phyloP scores from a whole-genome alignment of 2,888 invertebrate genomes.

The Hydroisotoma schaefferi region DNA sequence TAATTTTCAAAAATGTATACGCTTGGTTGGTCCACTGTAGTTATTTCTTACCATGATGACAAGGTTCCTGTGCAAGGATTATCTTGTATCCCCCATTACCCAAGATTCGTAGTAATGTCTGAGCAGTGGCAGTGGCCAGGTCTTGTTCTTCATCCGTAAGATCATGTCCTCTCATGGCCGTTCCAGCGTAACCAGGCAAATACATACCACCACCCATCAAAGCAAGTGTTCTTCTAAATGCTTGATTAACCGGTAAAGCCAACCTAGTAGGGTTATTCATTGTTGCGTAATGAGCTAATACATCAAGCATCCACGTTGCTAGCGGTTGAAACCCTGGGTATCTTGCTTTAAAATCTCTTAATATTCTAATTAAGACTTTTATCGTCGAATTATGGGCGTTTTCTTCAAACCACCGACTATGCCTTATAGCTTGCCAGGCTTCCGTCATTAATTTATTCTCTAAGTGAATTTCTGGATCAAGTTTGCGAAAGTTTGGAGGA shows the following conservation, averaged over 20 bases:
- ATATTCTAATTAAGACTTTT: conserved; percentile 85
- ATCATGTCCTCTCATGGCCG: conserved; percentile 41
- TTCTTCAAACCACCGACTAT: conserved; percentile 92
- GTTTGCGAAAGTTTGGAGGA: conserved; percentile 82
- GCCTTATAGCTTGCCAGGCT: conserved; percentile 80
- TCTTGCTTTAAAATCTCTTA: conserved; percentile 85
- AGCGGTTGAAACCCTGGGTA: conserved; percentile 87
- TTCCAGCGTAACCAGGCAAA: conserved; percentile 44
- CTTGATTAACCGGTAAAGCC: conserved; percentile 85
- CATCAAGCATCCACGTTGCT: conserved; percentile 94
- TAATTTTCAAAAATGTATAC: background rate
- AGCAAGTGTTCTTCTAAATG: conserved; percentile 85
- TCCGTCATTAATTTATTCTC: conserved; percentile 72
- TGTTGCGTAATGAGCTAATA: conserved; percentile 91
- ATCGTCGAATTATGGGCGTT: conserved; percentile 96
- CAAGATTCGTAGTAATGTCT: conserved; percentile 84
- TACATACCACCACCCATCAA: conserved; percentile 81
- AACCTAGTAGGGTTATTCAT: conserved; percentile 93
- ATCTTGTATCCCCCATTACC: conserved; percentile 91
- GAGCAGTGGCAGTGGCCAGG: conserved; percentile 86
- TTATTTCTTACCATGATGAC: conserved; percentile 26
- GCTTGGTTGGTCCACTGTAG: background rate
- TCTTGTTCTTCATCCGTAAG: conserved; percentile 88
- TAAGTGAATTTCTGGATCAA: conserved; percentile 80
- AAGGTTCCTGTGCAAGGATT: conserved; percentile 64